A percentile compares a stretch with the other conserved stretches of the same genome.
Evolutionary conservation across 1,140 invertebrate genomes (phyloP).

Genomic region (Procambarus clarkii): DNA sequence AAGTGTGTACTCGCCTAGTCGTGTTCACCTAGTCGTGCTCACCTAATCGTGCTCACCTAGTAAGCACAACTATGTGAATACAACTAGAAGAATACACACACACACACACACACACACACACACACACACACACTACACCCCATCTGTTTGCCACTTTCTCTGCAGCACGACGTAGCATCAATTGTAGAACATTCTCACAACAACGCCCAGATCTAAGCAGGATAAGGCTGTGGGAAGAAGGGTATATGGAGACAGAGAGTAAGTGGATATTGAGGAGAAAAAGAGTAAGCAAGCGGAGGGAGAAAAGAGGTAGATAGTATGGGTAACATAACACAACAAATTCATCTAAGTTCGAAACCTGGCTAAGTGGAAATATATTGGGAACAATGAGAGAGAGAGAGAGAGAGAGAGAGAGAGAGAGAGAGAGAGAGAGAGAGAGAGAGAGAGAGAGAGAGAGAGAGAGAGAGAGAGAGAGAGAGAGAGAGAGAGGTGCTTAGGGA

Average conservation of each 20-base stretch:
- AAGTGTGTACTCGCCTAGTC: too few relatives aligned
- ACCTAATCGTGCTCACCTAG: too few relatives aligned
- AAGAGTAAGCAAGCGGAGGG: too few relatives aligned
- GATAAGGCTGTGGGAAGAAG: not conserved
- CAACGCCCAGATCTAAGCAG: not conserved
- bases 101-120: slow-evolving; percentile 44
- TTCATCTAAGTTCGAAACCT: too few relatives aligned
- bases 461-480: not conserved
- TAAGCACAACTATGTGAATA: too few relatives aligned
- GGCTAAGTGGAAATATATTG: too few relatives aligned
- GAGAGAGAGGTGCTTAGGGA: too few relatives aligned
- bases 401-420: not conserved
- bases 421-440: not conserved
- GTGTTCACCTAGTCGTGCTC: too few relatives aligned
- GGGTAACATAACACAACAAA: not conserved
- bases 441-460: not conserved
- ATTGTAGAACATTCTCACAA: not conserved
- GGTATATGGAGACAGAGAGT: not conserved
- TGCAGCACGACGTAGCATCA: not conserved
- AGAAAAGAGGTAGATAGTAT: not conserved
- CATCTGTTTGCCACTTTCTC: not conserved
- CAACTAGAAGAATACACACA: slow-evolving; percentile 27
- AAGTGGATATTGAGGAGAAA: not conserved
- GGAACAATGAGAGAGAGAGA: too few relatives aligned
- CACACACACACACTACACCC: not conserved